Evolutionary conservation across 1,140 invertebrate species (phyloP), one percentile per base, ranked within the genome.

Genomic region (Drosophila busckii): DNA sequence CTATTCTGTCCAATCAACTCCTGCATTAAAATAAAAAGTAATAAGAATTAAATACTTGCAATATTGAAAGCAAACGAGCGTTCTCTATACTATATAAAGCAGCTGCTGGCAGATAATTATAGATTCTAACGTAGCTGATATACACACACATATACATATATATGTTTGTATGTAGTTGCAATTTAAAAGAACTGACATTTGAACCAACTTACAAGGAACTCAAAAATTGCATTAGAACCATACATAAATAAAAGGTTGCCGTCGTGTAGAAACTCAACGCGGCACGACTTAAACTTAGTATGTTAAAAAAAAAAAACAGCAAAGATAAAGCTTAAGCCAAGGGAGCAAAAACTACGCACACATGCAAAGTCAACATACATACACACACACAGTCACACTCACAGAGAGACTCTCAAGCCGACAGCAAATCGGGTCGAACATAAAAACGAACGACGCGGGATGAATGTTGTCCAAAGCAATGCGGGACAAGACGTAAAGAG

Each of bases 1-100:
- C 93, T 94, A 87, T 94, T 94, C 86, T 93, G 93, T 83, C 93
- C 93, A 86, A 93, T 93, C 88, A 95, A 89, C 90, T 95, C 94
- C 94, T 95, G 88, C 3, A 93, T 92, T 65, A 63, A 80, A 68
- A 83, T 53, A 67, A 37, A 58, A 71, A 48, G 13, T 41, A 31
- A 55, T 20, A 42, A 13, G 3, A 42, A 35, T 3, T 8, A 26
- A 29, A 28, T 8, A 37, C 16, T 9, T 2, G 10, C 16, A 46
- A 46, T 32, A 22, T n/a, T n/a, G n/a, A n/a, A 46, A 20, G 12
- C 22, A 49, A 34, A 28, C 20, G 37, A 23, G n/a, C n/a, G 19
- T 48, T 35, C 34, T 34, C 32, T 15, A 48, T n/a, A n/a, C n/a
- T n/a, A n/a, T n/a, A n/a, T n/a, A n/a, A n/a, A n/a, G n/a, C n/a